Evolutionary conservation across 2,888 invertebrate species (phyloP).

Genomic region (Spialia ferax): DNA sequence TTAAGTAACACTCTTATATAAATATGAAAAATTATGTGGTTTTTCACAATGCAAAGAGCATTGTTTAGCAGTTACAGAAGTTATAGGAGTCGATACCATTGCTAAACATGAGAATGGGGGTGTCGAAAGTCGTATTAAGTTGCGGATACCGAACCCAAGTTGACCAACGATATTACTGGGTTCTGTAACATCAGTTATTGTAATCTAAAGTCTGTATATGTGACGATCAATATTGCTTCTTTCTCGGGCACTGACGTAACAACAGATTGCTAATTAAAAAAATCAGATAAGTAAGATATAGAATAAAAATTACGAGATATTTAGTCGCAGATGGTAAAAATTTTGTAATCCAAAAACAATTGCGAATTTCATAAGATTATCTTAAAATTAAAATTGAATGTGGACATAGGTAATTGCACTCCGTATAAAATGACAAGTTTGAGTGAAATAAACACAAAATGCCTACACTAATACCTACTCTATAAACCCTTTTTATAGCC

Average conservation of each 20-base stretch:
- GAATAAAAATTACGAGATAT: not conserved
- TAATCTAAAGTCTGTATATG: constrained; percentile 12
- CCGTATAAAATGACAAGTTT: too few relatives aligned
- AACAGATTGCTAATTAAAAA: constrained; percentile 8
- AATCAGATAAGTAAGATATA: not conserved
- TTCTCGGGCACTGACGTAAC: constrained; percentile 6
- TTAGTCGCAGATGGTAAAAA: constrained; percentile 1
- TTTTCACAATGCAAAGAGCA: constrained; percentile 28
- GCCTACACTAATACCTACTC: too few relatives aligned
- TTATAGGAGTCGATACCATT: constrained; percentile 35
- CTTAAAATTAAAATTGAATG: not conserved
- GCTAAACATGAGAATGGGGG: constrained; percentile 45
- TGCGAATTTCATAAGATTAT: not conserved
- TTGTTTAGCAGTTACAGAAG: constrained; percentile 24
- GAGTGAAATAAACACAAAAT: too few relatives aligned
- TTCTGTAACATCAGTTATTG: constrained; percentile 30
- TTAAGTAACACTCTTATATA: not conserved
- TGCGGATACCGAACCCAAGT: constrained; percentile 13
- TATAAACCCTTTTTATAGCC: too few relatives aligned
- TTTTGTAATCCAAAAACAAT: not conserved
- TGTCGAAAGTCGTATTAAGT: constrained; percentile 34
- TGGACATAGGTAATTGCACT: not conserved
- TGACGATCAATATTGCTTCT: not conserved
- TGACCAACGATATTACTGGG: constrained; percentile 25
- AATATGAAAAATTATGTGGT: constrained; percentile 16